These are phyloP conservation scores for Procavia capensis DNA, from an alignment of 2,113 vertebrate genomes.

Conservation along the genomic window DNA sequence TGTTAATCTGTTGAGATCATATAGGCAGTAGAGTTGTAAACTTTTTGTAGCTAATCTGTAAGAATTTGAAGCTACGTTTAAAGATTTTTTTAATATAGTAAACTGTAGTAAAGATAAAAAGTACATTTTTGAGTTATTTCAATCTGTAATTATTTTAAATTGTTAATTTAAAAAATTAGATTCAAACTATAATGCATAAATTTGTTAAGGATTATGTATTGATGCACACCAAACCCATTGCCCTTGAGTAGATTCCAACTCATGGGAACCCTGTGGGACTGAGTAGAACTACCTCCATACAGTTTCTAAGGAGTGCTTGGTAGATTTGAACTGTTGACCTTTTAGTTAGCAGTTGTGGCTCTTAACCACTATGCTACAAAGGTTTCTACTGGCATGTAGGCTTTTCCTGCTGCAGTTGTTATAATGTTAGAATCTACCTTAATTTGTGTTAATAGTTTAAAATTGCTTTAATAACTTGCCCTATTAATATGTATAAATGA, in stretches of 20 bases:
- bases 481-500: neutral
- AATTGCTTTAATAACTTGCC: neutral
- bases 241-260: too few species aligned
- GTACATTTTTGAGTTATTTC: neutral
- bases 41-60: neutral
- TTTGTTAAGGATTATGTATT: neutral
- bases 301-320: too few species aligned
- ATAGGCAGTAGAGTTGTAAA: neutral
- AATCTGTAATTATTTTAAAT: slow-evolving; percentile 4
- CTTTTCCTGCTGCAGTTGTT: neutral
- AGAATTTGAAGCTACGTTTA: neutral
- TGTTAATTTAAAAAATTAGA: slow-evolving; percentile 13
- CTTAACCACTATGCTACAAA: too few species aligned
- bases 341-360: too few species aligned
- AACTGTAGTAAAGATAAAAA: slow-evolving; percentile 5
- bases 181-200: neutral
- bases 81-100: neutral
- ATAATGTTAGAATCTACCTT: neutral
- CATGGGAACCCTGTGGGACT: too few species aligned
- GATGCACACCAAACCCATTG: too few species aligned
- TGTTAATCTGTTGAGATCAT: neutral
- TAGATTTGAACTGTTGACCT: too few species aligned
- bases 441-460: neutral
- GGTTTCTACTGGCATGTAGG: too few species aligned
- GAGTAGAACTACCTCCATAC: too few species aligned